A percentile compares a stretch with the other conserved stretches of the same genome.
Conservation (phyloP, 2,888 invertebrate species). For the Cinara cedri region DNA sequence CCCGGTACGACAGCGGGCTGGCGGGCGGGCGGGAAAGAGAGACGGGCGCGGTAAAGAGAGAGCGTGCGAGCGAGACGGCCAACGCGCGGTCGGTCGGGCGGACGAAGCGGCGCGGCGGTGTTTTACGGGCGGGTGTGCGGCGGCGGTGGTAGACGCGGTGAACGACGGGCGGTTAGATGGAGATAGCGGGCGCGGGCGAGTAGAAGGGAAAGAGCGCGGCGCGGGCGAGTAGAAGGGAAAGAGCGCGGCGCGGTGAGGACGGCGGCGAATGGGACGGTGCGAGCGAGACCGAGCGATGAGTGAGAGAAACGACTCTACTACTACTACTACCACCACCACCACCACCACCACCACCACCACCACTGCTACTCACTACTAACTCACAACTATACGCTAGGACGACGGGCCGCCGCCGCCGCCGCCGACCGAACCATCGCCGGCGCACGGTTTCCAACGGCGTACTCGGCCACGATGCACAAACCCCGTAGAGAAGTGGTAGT, state of each 20-base stretch:
- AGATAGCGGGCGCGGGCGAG: slow-evolving; percentile 10
- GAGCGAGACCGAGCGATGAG: not conserved
- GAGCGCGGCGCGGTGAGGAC: not conserved
- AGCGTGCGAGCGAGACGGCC: slow-evolving; percentile 18
- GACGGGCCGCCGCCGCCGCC: slow-evolving; percentile 26
- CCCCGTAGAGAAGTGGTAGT: slow-evolving; percentile 24
- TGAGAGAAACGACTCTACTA: slow-evolving; percentile 20
- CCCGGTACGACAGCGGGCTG: not conserved
- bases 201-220: not conserved
- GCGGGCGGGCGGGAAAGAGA: not conserved
- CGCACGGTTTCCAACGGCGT: slow-evolving; percentile 56
- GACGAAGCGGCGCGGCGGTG: not conserved
- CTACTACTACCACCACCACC: slow-evolving; percentile 8
- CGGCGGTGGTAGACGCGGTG: not conserved
- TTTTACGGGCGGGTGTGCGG: slow-evolving; percentile 6
- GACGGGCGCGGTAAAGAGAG: not conserved
- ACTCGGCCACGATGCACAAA: slow-evolving; percentile 54
- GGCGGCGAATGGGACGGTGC: not conserved
- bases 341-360: not conserved
- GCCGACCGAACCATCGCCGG: slow-evolving; percentile 43
- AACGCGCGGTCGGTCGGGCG: not conserved
- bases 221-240: slow-evolving; percentile 4
- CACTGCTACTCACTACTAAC: slow-evolving; percentile 17
- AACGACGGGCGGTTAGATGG: slow-evolving; percentile 11
- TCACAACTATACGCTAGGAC: slow-evolving; percentile 9